Percentiles rank a stretch among this genome's conserved stretches.
These are phyloP conservation scores for Melipona bicolor DNA, from an alignment of 2,888 invertebrate species.

Conservation along the genomic window DNA sequence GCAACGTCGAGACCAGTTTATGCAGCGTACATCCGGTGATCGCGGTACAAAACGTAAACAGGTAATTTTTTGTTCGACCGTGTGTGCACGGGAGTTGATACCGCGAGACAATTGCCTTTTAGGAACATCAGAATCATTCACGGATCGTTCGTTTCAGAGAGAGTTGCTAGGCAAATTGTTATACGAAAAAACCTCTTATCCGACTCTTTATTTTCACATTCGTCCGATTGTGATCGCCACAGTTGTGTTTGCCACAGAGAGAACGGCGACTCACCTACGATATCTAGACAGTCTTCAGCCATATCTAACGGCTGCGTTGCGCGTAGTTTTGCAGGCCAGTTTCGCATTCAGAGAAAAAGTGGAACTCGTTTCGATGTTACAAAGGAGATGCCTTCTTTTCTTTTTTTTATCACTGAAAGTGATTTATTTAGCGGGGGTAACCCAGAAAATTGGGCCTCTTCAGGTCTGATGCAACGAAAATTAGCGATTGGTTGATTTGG, in stretches of 20 bases:
- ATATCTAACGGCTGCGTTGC: not conserved
- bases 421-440: too few relatives aligned
- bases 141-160: not conserved
- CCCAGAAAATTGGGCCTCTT: too few relatives aligned
- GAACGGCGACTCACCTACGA: not conserved
- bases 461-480: too few relatives aligned
- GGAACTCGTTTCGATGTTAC: not conserved
- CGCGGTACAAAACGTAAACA: not conserved
- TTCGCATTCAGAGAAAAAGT: not conserved
- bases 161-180: not conserved
- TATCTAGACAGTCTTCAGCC: not conserved
- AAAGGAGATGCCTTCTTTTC: not conserved
- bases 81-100: not conserved
- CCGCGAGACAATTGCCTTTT: not conserved
- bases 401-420: not conserved
- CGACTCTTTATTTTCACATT: not conserved
- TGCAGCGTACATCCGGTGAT: not conserved
- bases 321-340: not conserved
- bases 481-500: too few relatives aligned
- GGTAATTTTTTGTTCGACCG: not conserved
- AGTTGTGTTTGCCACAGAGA: not conserved
- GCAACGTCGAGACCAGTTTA: not conserved
- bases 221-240: not conserved
- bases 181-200: not conserved
- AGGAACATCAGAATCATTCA: not conserved